These are phyloP conservation scores for Leucophenga varia DNA, from an alignment of 1,140 invertebrate species.

Conservation along the genomic window DNA sequence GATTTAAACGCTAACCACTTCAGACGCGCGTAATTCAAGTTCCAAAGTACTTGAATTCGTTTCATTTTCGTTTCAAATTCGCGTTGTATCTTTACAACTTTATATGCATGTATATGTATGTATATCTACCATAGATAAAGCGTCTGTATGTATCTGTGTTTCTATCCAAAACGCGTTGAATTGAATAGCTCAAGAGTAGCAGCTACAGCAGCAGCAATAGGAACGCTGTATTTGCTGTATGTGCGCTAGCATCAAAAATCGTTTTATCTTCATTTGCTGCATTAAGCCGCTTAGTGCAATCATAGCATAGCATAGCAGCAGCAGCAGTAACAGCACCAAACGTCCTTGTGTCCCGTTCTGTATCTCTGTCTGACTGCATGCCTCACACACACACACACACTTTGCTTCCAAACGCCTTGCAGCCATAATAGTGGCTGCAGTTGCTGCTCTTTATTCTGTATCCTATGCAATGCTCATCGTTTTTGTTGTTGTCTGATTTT, in stretches of 20 bases:
- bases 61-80: too few relatives aligned
- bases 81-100: too few relatives aligned
- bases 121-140: too few relatives aligned
- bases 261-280: constrained; percentile 47
- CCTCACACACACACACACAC: not conserved
- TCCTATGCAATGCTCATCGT: constrained; percentile 1
- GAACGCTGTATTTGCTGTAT: too few relatives aligned
- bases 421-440: not conserved
- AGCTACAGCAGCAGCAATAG: constrained; percentile 14
- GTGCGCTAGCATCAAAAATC: constrained; percentile 17
- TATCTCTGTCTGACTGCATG: constrained; percentile 1
- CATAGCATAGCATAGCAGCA: constrained; percentile 14
- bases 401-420: not conserved
- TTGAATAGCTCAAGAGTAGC: constrained; percentile 31
- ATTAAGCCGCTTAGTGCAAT: constrained; percentile 50
- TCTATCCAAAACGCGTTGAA: too few relatives aligned
- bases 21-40: too few relatives aligned
- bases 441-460: constrained; percentile 6
- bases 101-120: too few relatives aligned
- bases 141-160: too few relatives aligned
- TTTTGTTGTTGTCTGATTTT: constrained; percentile 5
- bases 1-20: too few relatives aligned
- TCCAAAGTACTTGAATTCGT: too few relatives aligned
- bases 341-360: constrained; percentile 1
- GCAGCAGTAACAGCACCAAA: too few relatives aligned